Conservation (phyloP, 2,797 vertebrate species). For the Platyrinchus mystaceus region DNA sequence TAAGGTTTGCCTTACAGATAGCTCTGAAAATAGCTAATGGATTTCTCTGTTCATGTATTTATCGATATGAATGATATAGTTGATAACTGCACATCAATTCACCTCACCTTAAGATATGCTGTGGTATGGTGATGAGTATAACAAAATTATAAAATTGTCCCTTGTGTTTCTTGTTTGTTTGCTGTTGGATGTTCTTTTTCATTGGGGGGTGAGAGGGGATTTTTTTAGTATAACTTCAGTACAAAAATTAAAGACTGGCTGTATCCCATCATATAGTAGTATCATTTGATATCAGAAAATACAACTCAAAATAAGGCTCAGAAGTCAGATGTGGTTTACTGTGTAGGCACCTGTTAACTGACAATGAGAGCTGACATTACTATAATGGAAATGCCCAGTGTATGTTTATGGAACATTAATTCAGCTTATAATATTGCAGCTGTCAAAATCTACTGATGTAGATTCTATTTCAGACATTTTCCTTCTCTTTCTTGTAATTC, state of each 20-base stretch:
- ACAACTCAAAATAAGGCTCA: background rate
- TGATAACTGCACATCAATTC: background rate
- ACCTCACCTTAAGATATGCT: background rate
- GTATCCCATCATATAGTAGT: background rate
- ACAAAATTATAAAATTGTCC: background rate
- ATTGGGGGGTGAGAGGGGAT: background rate
- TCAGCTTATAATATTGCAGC: conserved; percentile 20
- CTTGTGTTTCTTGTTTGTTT: background rate
- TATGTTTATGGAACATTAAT: conserved; percentile 62
- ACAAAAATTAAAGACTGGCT: background rate
- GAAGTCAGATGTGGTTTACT: conserved; percentile 19
- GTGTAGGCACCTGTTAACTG: background rate
- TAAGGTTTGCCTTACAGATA: background rate
- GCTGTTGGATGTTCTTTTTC: background rate
- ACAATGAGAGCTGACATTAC: conserved; percentile 32
- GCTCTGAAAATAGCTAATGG: background rate
- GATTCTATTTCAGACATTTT: conserved; percentile 12
- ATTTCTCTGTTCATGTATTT: background rate
- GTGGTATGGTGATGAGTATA: background rate
- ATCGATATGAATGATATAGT: background rate
- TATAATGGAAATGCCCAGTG: conserved; percentile 26
- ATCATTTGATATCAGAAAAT: background rate
- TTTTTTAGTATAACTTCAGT: background rate
- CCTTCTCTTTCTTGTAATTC: background rate
- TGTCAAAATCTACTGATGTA: conserved; percentile 24